Evolutionary conservation across 2,888 invertebrate genomes (phyloP), one percentile per base, ranked within the genome.

Genomic region (Pristionchus arcanus): DNA sequence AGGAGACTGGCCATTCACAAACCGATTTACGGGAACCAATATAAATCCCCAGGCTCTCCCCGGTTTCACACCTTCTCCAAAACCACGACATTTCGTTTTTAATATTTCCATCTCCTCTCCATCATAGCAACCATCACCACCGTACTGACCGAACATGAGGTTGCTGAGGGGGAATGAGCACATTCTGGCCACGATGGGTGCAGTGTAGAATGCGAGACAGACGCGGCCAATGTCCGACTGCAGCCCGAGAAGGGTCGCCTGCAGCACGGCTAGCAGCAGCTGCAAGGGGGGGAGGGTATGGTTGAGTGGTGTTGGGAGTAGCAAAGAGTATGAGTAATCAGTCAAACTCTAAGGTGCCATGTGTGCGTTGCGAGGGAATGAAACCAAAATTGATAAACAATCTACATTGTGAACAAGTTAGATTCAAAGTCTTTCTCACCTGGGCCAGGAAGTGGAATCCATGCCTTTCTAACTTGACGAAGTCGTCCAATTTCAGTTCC

Each of bases 171-270:
- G 96, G 85, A 96, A 94, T 88, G 95, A 95, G 66, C 95, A 95
- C 89, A 96, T 93, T 59, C 96, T 94, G 4, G 96, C 96, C 42
- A 96, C 94, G 83, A 96, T 95, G 1, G 96, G 96, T n/a, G 96
- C 92, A 0, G 95, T 95, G 93, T 96, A 96, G 11, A 96, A 94
- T 11, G 96, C 94, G 16, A 96, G 94, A n/a, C 95, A 92, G 87
- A 95, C 95, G 77, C 95, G 93, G 34, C 93, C 95, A 92, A 95
- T 94, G 90, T 95, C 94, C 85, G 92, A 94, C 87, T 95, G 95
- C 19, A 96, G 93, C 87, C 96, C 95, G n/a, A 96, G 92, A 28
- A 96, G 92, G 90, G 95, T 95, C 7, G 63, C 96, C 94, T 74
- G 95, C 86, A 88, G 74, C 55, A 74, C 87, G 5, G 87, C 34